Conservation (phyloP, 1,140 invertebrate species). For the Hylaeus anthracinus region DNA sequence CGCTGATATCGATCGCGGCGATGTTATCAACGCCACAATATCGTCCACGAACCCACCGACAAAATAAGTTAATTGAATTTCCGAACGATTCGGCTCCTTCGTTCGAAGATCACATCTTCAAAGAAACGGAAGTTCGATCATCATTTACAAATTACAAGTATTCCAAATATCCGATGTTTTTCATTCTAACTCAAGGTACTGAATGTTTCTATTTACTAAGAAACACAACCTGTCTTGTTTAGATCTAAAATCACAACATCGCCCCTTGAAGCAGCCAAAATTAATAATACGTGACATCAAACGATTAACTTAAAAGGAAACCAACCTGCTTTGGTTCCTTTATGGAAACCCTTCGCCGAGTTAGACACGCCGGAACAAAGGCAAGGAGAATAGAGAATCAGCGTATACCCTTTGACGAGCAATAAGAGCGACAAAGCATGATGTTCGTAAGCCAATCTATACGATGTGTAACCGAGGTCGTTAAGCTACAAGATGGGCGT, state of each 20-base stretch:
- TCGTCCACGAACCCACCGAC: not conserved
- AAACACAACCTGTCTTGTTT: too few relatives aligned
- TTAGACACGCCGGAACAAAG: not conserved
- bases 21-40: not conserved
- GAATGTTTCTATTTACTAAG: too few relatives aligned
- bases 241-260: not conserved
- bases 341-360: not conserved
- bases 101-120: too few relatives aligned
- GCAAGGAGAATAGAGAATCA: not conserved
- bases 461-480: slow-evolving; percentile 24
- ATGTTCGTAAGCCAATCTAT: slow-evolving; percentile 17
- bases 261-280: not conserved
- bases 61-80: slow-evolving; percentile 1
- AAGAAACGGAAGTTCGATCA: too few relatives aligned
- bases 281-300: not conserved
- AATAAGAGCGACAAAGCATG: slow-evolving; percentile 11
- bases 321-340: not conserved
- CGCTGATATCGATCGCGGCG: not conserved
- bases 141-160: too few relatives aligned
- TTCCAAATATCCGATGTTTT: too few relatives aligned
- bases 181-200: too few relatives aligned
- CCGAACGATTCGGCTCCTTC: not conserved
- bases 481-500: slow-evolving; percentile 9
- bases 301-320: not conserved
- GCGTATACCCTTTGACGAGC: slow-evolving; percentile 31